A percentile compares a stretch with the other conserved stretches of the same genome.
These are phyloP conservation scores for Leptinotarsa defecta DNA, from an alignment of 1,140 invertebrate species.

Conservation along the genomic window DNA sequence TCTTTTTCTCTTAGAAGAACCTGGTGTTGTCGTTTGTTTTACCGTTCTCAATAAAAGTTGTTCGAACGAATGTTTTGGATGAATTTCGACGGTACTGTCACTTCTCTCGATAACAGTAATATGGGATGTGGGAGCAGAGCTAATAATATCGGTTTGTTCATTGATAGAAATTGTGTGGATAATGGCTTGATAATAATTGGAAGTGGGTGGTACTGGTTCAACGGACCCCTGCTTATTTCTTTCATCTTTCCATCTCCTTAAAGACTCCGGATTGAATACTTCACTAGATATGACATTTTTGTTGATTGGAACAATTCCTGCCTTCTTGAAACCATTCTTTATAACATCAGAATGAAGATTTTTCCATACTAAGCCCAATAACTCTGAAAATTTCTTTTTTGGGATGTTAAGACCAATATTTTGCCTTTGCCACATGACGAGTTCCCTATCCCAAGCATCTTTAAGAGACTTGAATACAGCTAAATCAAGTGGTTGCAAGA, in stretches of 20 bases:
- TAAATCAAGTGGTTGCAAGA: constrained; percentile 50
- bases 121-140: background rate
- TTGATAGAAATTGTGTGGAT: background rate
- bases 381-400: background rate
- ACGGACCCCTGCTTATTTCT: background rate
- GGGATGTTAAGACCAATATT: background rate
- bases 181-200: background rate
- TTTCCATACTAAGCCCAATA: background rate
- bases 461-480: constrained; percentile 49
- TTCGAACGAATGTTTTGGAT: background rate
- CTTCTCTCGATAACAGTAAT: background rate
- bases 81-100: background rate
- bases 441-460: constrained; percentile 37
- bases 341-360: background rate
- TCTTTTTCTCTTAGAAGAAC: too few species aligned
- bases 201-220: background rate
- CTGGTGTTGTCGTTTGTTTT: background rate
- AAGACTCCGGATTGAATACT: background rate
- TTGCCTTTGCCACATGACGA: constrained; percentile 32
- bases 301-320: background rate
- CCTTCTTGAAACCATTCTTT: constrained; percentile 9
- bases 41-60: background rate
- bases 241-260: background rate
- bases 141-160: background rate
- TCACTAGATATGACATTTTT: background rate